phyloP scores from a whole-genome alignment of 2,797 vertebrate species.

The Oreonectes daqikongensis region DNA sequence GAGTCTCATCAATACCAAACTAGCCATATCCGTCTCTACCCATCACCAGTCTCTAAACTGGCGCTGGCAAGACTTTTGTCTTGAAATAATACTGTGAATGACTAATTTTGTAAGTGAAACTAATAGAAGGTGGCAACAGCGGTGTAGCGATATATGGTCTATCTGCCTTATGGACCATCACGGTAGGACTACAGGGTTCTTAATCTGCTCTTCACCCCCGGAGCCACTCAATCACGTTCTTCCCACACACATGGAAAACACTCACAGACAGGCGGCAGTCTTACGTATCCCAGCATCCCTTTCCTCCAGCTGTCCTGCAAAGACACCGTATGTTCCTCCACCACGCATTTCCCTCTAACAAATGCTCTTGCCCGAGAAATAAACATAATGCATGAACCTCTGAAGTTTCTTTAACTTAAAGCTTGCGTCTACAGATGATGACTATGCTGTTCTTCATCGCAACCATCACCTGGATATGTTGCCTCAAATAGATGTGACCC shows the following conservation, averaged over 20 bases:
- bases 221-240: constrained; percentile 28
- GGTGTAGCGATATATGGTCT: constrained; percentile 6
- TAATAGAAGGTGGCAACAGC: not conserved
- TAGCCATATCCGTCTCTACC: too few relatives aligned
- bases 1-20: too few relatives aligned
- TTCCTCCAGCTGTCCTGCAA: constrained; percentile 44
- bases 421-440: not conserved
- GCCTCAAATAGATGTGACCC: not conserved
- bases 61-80: not conserved
- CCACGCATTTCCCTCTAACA: constrained; percentile 25
- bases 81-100: not conserved
- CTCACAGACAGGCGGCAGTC: constrained; percentile 2
- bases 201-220: constrained; percentile 9
- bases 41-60: too few relatives aligned
- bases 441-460: not conserved
- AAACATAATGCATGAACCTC: constrained; percentile 20
- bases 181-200: not conserved
- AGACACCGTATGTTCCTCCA: constrained; percentile 27
- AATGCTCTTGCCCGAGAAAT: constrained; percentile 24
- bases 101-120: not conserved
- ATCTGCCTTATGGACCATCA: constrained; percentile 10
- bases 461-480: not conserved
- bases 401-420: not conserved
- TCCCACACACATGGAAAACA: not conserved
- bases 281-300: constrained; percentile 13